Evolutionary conservation across 1,140 invertebrate species (phyloP).

Genomic region (Drosophila obscura): DNA sequence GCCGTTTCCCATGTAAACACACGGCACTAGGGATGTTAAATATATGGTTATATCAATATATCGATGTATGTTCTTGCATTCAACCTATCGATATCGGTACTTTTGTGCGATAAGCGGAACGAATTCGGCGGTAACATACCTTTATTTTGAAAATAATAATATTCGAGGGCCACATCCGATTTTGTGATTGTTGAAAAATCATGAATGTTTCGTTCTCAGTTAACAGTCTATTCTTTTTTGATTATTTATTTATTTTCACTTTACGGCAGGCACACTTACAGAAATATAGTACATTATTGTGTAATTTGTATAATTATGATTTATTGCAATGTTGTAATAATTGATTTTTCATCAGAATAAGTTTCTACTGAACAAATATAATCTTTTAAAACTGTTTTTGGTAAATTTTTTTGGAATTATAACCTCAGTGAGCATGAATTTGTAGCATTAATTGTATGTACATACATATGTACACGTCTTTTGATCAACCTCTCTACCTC

Average conservation of each 20-base stretch:
- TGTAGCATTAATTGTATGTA: conserved; percentile 64
- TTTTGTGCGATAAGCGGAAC: conserved; percentile 3
- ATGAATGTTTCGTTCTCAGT: not conserved
- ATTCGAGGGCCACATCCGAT: too few species aligned
- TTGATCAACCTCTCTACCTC: conserved; percentile 6
- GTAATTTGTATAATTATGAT: conserved; percentile 21
- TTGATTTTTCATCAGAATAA: conserved; percentile 43
- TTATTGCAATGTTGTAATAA: conserved; percentile 20
- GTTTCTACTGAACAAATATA: conserved; percentile 56
- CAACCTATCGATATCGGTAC: too few species aligned
- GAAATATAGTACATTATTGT: conserved; percentile 49
- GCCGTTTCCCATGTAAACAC: conserved; percentile 28
- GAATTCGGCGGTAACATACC: conserved; percentile 6
- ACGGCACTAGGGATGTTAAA: not conserved
- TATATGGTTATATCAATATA: too few species aligned
- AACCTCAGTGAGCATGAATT: conserved; percentile 75
- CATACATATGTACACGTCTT: conserved; percentile 56
- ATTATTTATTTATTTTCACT: conserved; percentile 55
- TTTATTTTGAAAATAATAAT: not conserved
- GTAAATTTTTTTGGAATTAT: conserved; percentile 54
- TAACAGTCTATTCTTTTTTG: conserved; percentile 20
- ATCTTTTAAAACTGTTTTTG: conserved; percentile 42
- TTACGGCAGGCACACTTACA: conserved; percentile 31
- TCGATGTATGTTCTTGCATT: too few species aligned
- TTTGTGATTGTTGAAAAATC: not conserved